These are phyloP conservation scores for Leptothorax acervorum DNA, from an alignment of 2,888 invertebrate genomes.

Conservation along the genomic window DNA sequence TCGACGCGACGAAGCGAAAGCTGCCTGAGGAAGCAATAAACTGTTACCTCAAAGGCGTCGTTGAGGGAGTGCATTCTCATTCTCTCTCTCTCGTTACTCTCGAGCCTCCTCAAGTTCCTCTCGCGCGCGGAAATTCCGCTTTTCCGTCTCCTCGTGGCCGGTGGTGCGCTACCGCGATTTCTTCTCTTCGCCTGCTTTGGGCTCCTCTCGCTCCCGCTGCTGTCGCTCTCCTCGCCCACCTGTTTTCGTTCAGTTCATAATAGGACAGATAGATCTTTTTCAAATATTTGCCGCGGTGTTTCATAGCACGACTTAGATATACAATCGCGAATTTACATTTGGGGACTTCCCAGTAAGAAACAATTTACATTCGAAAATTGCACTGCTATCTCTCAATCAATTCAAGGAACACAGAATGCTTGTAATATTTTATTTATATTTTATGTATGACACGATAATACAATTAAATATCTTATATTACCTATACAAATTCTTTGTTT, in stretches of 20 bases:
- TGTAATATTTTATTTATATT: neutral
- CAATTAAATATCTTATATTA: neutral
- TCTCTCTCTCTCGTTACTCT: conserved; percentile 96
- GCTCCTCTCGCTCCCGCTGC: conserved; percentile 84
- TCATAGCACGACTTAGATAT: neutral
- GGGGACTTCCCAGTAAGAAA: neutral
- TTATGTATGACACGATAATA: neutral
- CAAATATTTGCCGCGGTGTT: neutral
- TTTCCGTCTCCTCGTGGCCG: conserved; percentile 88
- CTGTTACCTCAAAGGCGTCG: conserved; percentile 93
- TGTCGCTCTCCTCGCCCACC: conserved; percentile 85
- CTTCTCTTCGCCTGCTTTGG: conserved; percentile 84
- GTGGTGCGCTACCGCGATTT: conserved; percentile 81
- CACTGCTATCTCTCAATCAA: neutral
- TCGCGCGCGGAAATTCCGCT: conserved; percentile 94
- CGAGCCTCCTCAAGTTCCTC: conserved; percentile 93
- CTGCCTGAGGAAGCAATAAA: conserved; percentile 10
- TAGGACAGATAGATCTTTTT: conserved; percentile 4
- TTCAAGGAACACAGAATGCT: neutral
- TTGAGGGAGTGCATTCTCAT: conserved; percentile 97
- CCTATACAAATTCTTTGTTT: neutral
- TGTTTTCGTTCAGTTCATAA: conserved; percentile 60
- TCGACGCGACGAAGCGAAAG: conserved; percentile 7
- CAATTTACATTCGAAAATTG: neutral
- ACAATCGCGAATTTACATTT: neutral